Conservation (phyloP, 2,113 vertebrate genomes). For the Colaptes auratus region DNA sequence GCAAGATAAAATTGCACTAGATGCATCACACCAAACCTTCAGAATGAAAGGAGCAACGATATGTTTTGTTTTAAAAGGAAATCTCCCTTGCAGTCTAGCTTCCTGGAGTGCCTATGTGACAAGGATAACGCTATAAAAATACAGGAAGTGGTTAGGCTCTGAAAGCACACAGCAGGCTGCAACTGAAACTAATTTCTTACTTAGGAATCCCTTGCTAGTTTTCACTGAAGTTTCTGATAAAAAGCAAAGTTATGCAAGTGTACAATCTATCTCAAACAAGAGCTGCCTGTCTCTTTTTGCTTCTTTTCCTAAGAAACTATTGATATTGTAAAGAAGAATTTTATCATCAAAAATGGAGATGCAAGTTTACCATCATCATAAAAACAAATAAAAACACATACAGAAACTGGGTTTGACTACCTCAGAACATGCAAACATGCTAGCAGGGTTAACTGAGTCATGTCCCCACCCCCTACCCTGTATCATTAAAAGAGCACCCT, state of each 20-base stretch:
- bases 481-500: not conserved
- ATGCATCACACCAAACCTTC: not conserved
- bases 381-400: not conserved
- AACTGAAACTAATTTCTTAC: not conserved
- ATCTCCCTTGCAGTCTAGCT: not conserved
- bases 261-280: not conserved
- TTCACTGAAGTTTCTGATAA: not conserved
- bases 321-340: not conserved
- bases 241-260: not conserved
- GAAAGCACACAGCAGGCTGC: not conserved
- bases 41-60: not conserved
- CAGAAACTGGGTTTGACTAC: not conserved
- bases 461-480: fast-evolving
- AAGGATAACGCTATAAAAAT: not conserved
- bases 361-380: not conserved
- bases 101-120: not conserved
- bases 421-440: not conserved
- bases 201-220: not conserved
- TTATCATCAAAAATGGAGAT: not conserved
- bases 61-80: not conserved
- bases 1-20: not conserved
- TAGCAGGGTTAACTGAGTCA: not conserved
- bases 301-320: not conserved
- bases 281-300: not conserved
- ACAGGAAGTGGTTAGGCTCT: slow-evolving; percentile 26